These are phyloP conservation scores for Halictus ligatus DNA, from an alignment of 2,888 invertebrate species.

Conservation along the genomic window DNA sequence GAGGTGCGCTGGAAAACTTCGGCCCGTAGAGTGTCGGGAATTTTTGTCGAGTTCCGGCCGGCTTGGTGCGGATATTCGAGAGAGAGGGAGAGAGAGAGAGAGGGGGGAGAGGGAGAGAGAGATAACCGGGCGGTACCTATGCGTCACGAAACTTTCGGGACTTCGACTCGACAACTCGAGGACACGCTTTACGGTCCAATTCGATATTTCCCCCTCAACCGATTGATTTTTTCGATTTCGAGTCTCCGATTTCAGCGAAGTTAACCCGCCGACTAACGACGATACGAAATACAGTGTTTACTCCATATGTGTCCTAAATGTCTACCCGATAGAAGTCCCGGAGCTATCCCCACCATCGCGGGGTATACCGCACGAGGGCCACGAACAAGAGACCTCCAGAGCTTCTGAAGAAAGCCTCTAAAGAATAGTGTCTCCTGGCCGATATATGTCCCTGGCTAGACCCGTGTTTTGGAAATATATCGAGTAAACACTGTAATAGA, in stretches of 20 bases:
- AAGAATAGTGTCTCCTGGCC: too few species aligned
- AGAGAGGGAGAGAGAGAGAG: conserved; percentile 13
- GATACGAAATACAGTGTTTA: not conserved
- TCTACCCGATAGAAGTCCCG: too few species aligned
- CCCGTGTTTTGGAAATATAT: too few species aligned
- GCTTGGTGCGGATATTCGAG: conserved; percentile 30
- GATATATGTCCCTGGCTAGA: too few species aligned
- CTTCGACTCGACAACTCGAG: conserved; percentile 44
- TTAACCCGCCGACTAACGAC: not conserved
- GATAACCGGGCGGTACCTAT: conserved; percentile 34
- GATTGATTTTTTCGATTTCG: conserved; percentile 22
- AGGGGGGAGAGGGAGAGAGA: not conserved
- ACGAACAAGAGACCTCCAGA: too few species aligned
- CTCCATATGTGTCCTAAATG: too few species aligned
- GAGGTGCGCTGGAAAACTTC: conserved; percentile 52
- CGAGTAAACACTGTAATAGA: not conserved
- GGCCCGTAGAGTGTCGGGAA: conserved; percentile 29
- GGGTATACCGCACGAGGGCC: too few species aligned
- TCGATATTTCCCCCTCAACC: conserved; percentile 25
- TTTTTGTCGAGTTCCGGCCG: conserved; percentile 47
- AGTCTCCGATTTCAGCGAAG: not conserved
- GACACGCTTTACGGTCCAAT: conserved; percentile 22
- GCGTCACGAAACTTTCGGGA: conserved; percentile 48
- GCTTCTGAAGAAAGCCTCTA: too few species aligned
- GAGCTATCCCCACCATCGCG: too few species aligned